Percentiles rank a stretch among this genome's conserved stretches.
Conservation (phyloP, 2,113 vertebrate species). For the Alectura lathami region DNA sequence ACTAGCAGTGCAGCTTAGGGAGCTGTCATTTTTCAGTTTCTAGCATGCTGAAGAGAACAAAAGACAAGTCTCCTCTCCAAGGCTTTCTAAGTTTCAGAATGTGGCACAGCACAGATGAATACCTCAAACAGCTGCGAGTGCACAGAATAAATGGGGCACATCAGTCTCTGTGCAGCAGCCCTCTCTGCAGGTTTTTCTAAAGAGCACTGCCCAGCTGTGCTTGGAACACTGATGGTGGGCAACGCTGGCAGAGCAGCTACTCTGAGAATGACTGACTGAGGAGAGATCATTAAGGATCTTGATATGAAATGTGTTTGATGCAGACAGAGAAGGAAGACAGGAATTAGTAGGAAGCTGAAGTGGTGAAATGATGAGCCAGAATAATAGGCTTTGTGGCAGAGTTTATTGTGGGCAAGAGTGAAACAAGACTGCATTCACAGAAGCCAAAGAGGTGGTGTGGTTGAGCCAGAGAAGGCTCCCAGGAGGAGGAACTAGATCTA, state of each 20-base stretch:
- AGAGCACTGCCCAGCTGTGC: neutral
- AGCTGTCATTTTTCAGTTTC: neutral
- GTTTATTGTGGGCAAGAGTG: neutral
- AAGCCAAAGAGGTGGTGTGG: neutral
- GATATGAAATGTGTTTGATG: neutral
- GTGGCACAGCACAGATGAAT: neutral
- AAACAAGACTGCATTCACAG: neutral
- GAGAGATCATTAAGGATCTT: neutral
- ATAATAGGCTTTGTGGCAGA: neutral
- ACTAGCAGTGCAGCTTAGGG: neutral
- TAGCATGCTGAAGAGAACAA: neutral
- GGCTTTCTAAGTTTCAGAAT: neutral
- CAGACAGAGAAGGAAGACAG: neutral
- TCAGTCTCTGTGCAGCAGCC: neutral
- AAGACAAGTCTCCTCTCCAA: neutral
- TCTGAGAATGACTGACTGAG: neutral
- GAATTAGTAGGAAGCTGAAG: neutral
- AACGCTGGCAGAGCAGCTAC: accelerated
- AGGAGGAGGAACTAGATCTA: neutral
- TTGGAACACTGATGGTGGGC: neutral
- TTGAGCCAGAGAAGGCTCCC: neutral
- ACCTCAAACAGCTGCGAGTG: neutral
- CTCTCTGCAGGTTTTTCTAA: neutral
- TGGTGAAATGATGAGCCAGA: neutral
- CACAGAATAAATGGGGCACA: neutral